These are phyloP conservation scores for Sciurus carolinensis DNA, from an alignment of 2,797 vertebrate genomes.

Conservation along the genomic window DNA sequence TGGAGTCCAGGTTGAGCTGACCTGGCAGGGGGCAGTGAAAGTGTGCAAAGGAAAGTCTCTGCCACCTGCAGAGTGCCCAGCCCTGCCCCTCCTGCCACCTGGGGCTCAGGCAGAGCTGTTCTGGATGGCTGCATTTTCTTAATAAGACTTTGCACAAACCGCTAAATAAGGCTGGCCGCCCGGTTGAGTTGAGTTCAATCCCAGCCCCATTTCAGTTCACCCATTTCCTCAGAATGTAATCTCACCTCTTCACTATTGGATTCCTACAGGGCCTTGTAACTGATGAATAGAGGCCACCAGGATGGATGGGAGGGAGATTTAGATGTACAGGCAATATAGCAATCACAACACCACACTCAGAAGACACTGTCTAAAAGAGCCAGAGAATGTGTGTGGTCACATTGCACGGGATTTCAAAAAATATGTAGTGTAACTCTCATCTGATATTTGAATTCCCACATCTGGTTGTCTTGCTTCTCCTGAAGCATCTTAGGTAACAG, in stretches of 20 bases:
- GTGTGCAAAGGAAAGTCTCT: not conserved
- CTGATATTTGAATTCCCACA: not conserved
- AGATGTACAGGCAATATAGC: not conserved
- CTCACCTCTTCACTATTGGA: constrained; percentile 65
- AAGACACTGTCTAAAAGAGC: not conserved
- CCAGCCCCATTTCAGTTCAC: constrained; percentile 68
- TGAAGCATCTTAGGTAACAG: not conserved
- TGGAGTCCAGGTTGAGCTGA: not conserved
- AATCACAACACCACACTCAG: not conserved
- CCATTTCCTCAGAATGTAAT: constrained; percentile 77
- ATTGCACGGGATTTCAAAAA: not conserved
- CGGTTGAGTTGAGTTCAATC: constrained; percentile 50
- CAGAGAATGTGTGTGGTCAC: not conserved
- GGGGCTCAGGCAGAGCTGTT: constrained; percentile 17
- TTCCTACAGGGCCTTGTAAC: constrained; percentile 66
- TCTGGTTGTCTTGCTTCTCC: not conserved
- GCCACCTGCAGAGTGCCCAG: not conserved
- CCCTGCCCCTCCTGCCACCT: not conserved
- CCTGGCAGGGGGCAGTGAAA: not conserved
- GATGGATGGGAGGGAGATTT: not conserved
- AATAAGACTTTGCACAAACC: constrained; percentile 48
- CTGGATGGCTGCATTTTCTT: constrained; percentile 73
- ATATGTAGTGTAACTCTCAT: rapidly evolving
- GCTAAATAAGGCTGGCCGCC: constrained; percentile 72
- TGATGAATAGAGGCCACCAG: constrained; percentile 38